phyloP scores from a whole-genome alignment of 2,797 vertebrate species.

The Heterohyrax brucei region DNA sequence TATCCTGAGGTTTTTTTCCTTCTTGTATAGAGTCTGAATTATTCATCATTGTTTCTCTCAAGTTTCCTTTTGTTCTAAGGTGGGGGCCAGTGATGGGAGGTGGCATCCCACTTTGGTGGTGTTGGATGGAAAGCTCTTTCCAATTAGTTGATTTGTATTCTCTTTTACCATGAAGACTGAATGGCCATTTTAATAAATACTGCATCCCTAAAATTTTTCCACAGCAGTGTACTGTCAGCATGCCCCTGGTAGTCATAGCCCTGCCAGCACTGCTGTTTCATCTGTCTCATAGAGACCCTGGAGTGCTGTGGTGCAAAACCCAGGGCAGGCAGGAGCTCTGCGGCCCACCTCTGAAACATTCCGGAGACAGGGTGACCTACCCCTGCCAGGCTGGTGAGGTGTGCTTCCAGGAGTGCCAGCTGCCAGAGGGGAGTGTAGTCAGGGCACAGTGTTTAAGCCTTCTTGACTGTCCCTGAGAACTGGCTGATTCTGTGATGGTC shows the following conservation, averaged over 20 bases:
- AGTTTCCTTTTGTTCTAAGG: not conserved
- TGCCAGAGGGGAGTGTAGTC: not conserved
- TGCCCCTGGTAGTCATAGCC: not conserved
- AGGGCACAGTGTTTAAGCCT: not conserved
- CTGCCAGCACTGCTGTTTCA: not conserved
- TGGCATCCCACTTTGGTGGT: not conserved
- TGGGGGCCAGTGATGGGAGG: not conserved
- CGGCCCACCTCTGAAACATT: not conserved
- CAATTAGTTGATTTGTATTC: not conserved
- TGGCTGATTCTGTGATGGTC: not conserved
- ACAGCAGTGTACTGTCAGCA: not conserved
- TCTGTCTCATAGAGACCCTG: not conserved
- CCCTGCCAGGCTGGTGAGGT: not conserved
- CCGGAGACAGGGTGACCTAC: not conserved
- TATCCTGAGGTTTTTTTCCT: not conserved
- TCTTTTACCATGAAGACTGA: not conserved
- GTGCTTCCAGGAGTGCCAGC: not conserved
- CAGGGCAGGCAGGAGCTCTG: not conserved
- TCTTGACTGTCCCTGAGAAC: not conserved
- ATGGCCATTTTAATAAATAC: not conserved
- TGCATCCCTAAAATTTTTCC: not conserved
- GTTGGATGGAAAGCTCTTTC: slow-evolving; percentile 19
- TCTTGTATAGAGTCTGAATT: not conserved
- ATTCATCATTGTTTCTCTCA: not conserved
- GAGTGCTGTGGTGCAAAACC: not conserved